phyloP scores from a whole-genome alignment of 2,113 vertebrate genomes.

The Struthio camelus region DNA sequence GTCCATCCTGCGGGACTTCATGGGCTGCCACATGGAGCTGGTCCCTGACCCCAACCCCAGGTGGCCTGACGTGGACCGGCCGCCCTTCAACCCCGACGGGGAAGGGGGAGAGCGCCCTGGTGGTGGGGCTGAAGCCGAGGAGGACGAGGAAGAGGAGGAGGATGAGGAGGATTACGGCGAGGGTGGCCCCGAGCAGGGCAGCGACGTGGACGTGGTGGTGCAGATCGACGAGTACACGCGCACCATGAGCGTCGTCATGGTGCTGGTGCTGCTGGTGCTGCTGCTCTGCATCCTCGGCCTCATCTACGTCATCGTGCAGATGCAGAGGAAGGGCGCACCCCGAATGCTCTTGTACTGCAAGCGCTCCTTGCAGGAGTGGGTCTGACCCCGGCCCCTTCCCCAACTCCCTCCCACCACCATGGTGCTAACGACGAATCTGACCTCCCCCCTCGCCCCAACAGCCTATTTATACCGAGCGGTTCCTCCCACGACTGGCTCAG shows the following conservation, averaged over 20 bases:
- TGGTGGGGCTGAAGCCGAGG: neutral
- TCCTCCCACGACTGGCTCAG: neutral
- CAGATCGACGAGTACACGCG: conserved; percentile 90
- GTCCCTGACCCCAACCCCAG: conserved; percentile 73
- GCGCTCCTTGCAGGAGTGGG: conserved; percentile 97
- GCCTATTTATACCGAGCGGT: conserved; percentile 46
- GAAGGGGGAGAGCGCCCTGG: neutral
- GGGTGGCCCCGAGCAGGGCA: conserved; percentile 41
- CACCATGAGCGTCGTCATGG: conserved; percentile 91
- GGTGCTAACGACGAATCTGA: conserved; percentile 80
- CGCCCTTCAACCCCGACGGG: conserved; percentile 85
- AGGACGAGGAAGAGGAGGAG: conserved; percentile 57
- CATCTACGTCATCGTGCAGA: conserved; percentile 90
- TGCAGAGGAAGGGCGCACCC: conserved; percentile 93
- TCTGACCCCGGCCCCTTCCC: conserved; percentile 80
- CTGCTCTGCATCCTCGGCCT: conserved; percentile 92
- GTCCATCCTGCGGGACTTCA: conserved; percentile 94
- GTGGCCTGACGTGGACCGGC: conserved; percentile 81
- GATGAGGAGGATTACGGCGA: neutral
- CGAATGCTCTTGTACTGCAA: conserved; percentile 94
- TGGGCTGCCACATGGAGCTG: conserved; percentile 90
- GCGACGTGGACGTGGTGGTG: conserved; percentile 91
- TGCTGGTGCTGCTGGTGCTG: conserved; percentile 89
- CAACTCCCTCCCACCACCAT: conserved; percentile 37
- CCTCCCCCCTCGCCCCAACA: neutral